A percentile compares a stretch with the other conserved stretches of the same genome.
These are phyloP conservation scores for Dynastes hyllus DNA, from an alignment of 2,888 invertebrate genomes.

Conservation along the genomic window DNA sequence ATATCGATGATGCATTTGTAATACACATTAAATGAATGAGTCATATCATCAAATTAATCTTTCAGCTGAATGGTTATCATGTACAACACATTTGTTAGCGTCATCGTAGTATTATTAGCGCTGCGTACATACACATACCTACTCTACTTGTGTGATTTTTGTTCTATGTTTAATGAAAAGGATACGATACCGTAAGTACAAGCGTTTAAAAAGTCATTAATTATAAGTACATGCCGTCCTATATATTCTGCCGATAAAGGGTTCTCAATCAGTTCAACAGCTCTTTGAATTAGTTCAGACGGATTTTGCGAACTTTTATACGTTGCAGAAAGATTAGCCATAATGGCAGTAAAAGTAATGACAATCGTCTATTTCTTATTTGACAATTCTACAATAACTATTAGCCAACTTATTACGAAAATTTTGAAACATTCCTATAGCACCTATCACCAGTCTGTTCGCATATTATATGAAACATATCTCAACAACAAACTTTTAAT, in stretches of 20 bases:
- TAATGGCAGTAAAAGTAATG: background rate
- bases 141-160: too few relatives aligned
- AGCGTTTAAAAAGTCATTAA: conserved; percentile 55
- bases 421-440: background rate
- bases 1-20: too few relatives aligned
- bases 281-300: conserved; percentile 51
- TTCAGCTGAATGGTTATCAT: too few relatives aligned
- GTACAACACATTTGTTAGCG: too few relatives aligned
- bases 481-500: too few relatives aligned
- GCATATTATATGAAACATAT: background rate
- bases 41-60: background rate
- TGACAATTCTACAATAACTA: conserved; percentile 3
- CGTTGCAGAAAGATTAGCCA: background rate
- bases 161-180: conserved; percentile 31
- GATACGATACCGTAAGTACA: conserved; percentile 56
- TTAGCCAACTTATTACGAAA: conserved; percentile 6
- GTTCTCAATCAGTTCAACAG: conserved; percentile 54
- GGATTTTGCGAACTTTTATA: conserved; percentile 43
- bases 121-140: too few relatives aligned
- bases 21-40: background rate
- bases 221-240: conserved; percentile 53
- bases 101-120: too few relatives aligned
- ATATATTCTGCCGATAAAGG: conserved; percentile 51
- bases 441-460: background rate
- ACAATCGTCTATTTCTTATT: conserved; percentile 8